A percentile compares a stretch with the other conserved stretches of the same genome.
Conservation (phyloP, 1,140 invertebrate genomes). For the Proctacanthus coquilletti region DNA sequence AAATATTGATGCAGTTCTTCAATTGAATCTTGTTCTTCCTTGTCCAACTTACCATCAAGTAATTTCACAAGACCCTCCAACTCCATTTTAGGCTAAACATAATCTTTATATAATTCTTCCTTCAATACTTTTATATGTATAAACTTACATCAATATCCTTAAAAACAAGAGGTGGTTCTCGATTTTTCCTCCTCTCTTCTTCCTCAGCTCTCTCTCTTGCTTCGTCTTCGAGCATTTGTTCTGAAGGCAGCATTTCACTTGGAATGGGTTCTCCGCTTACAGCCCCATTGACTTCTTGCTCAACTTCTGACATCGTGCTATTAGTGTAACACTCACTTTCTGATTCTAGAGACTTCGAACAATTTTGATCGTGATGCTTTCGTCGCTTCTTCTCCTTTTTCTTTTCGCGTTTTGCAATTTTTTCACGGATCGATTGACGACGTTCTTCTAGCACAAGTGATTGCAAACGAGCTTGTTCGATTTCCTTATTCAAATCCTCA, state of each 20-base stretch:
- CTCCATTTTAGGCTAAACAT: slow-evolving; percentile 39
- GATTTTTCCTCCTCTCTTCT: slow-evolving; percentile 52
- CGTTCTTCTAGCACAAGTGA: slow-evolving; percentile 51
- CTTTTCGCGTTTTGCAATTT: slow-evolving; percentile 51
- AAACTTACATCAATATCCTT: slow-evolving; percentile 54
- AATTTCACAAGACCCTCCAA: slow-evolving; percentile 44
- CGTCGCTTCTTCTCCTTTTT: slow-evolving; percentile 60
- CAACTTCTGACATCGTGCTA: slow-evolving; percentile 10
- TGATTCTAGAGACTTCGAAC: slow-evolving; percentile 22
- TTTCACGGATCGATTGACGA: slow-evolving; percentile 52
- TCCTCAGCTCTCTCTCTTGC: slow-evolving; percentile 46
- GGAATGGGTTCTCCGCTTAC: background rate
- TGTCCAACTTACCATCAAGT: slow-evolving; percentile 44
- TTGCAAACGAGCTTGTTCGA: slow-evolving; percentile 50
- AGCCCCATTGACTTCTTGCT: slow-evolving; percentile 24
- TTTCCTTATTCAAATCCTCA: slow-evolving; percentile 50
- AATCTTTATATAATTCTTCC: background rate
- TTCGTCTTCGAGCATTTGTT: slow-evolving; percentile 41
- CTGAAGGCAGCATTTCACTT: slow-evolving; percentile 23
- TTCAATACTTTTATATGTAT: background rate
- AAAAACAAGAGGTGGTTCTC: slow-evolving; percentile 74
- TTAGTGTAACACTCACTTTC: slow-evolving; percentile 13
- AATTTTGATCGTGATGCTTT: slow-evolving; percentile 45
- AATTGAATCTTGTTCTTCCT: slow-evolving; percentile 53
- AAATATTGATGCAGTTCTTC: slow-evolving; percentile 76